Evolutionary conservation across 1,140 invertebrate genomes (phyloP).

Genomic region (Hestina assimilis): DNA sequence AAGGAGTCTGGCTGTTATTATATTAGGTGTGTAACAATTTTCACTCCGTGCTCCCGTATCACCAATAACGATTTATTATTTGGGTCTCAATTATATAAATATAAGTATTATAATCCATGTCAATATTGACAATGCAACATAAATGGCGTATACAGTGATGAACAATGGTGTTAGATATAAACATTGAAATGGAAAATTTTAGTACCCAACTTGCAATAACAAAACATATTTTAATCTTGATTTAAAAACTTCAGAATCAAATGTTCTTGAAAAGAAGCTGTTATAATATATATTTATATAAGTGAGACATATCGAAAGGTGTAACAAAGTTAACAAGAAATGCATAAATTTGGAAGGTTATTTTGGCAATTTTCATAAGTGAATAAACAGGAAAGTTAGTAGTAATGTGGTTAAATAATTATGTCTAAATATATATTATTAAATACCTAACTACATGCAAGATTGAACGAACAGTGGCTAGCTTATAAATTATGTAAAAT

Average conservation of each 20-base stretch:
- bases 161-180: no score
- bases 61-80: conserved; percentile 31
- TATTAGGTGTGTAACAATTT: conserved; percentile 9
- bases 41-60: conserved; percentile 30
- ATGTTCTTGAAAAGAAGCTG: background rate
- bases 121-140: no score
- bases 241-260: no score
- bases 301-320: conserved; percentile 28
- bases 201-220: background rate
- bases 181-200: no score
- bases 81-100: conserved; percentile 17
- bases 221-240: background rate
- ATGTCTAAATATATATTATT: conserved; percentile 51
- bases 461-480: conserved; percentile 44
- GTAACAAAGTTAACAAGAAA: conserved; percentile 63
- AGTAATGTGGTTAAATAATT: conserved; percentile 50
- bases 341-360: conserved; percentile 54
- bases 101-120: conserved; percentile 9
- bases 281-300: conserved; percentile 14
- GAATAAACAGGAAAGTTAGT: conserved; percentile 59
- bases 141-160: no score
- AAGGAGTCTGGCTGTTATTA: conserved; percentile 47
- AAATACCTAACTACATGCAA: conserved; percentile 58
- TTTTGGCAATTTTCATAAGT: conserved; percentile 65
- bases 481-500: conserved; percentile 23